phyloP scores from a whole-genome alignment of 2,113 vertebrate genomes.

The Gnathonemus echidnorhynchus region DNA sequence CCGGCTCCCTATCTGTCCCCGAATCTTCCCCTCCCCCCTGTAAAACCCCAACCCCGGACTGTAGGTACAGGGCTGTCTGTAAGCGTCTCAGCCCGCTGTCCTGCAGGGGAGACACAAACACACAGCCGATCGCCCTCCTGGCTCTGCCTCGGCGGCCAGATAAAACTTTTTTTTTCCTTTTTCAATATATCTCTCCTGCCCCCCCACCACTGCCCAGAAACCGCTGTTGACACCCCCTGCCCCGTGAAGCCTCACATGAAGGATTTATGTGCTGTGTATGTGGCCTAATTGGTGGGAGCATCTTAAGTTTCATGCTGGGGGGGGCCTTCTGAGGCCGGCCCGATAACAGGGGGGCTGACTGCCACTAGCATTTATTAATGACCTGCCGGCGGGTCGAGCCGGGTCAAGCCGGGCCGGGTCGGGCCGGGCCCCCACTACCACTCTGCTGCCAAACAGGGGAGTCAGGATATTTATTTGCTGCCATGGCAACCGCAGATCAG shows the following conservation, averaged over 20 bases:
- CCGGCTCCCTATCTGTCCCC: conserved; percentile 38
- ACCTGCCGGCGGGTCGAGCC: conserved; percentile 30
- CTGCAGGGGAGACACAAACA: neutral
- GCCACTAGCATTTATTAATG: conserved; percentile 58
- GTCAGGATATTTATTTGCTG: conserved; percentile 33
- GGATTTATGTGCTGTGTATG: conserved; percentile 56
- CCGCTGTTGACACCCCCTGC: conserved; percentile 17
- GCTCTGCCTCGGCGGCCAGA: conserved; percentile 14
- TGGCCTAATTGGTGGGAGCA: conserved; percentile 40
- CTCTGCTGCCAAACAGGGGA: conserved; percentile 17
- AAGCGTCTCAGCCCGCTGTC: no score
- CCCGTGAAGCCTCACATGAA: conserved; percentile 24
- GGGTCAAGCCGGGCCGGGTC: conserved; percentile 20
- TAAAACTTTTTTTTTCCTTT: conserved; percentile 34
- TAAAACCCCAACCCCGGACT: neutral
- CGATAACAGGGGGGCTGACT: conserved; percentile 55
- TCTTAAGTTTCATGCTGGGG: conserved; percentile 49
- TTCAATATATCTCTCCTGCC: conserved; percentile 27
- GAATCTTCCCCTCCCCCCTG: neutral
- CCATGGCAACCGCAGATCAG: conserved; percentile 35
- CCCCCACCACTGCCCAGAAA: conserved; percentile 35
- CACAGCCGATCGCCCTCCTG: neutral
- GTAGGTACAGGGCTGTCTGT: neutral
- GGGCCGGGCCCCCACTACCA: conserved; percentile 31
- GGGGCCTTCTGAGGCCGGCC: conserved; percentile 43